A percentile compares a stretch with the other conserved stretches of the same genome.
Conservation (phyloP, 1,140 invertebrate species). For the Macrobrachium nipponense region DNA sequence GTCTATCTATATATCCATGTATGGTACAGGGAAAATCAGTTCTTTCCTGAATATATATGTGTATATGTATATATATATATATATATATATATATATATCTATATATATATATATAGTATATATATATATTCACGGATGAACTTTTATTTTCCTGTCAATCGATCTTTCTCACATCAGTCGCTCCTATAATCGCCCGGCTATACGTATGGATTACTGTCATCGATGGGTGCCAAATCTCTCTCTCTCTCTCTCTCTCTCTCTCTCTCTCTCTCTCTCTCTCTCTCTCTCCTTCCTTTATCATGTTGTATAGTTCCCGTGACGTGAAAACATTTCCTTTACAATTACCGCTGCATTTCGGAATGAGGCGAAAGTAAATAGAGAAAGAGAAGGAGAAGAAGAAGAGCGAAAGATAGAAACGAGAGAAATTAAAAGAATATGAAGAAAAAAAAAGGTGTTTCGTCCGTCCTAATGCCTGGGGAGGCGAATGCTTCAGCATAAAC, state of each 20-base stretch:
- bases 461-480: background rate
- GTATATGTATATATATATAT: conserved; percentile 25
- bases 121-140: background rate
- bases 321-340: background rate
- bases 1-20: too few species aligned
- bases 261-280: background rate
- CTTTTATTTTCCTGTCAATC: background rate
- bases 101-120: conserved; percentile 23
- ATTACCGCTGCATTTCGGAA: background rate
- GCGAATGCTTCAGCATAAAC: background rate
- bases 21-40: too few species aligned
- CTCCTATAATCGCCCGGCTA: background rate
- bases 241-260: conserved; percentile 10
- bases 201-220: background rate
- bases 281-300: background rate
- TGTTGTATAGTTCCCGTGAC: background rate
- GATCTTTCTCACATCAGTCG: background rate
- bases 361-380: background rate
- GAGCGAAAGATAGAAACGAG: background rate
- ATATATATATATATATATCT: conserved; percentile 20
- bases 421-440: too few species aligned
- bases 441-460: background rate
- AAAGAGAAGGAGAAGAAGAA: conserved; percentile 17
- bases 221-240: background rate
- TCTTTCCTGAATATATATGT: too few species aligned